Evolutionary conservation across 53 echinoderm and acorn worm genomes (phyloP).

Genomic region (Echinarachnius parma): DNA sequence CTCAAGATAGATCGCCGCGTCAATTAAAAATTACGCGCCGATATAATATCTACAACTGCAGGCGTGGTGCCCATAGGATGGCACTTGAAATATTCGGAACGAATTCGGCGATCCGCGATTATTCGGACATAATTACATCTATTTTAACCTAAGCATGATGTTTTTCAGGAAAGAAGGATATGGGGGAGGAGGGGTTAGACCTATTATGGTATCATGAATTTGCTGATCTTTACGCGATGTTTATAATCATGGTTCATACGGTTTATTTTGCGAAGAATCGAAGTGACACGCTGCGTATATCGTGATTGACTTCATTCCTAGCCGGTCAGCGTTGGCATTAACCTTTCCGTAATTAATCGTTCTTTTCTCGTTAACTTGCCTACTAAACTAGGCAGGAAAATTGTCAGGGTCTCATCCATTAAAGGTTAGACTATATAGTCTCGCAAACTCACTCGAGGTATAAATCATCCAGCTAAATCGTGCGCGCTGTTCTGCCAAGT

Average conservation of each 20-base stretch:
- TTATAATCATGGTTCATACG: background rate
- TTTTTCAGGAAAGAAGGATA: background rate
- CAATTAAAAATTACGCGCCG: background rate
- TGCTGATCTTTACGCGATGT: too few relatives aligned
- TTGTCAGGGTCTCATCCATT: too few relatives aligned
- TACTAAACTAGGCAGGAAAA: too few relatives aligned
- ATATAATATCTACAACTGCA: background rate
- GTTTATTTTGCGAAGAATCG: background rate
- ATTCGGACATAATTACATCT: background rate
- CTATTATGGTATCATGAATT: too few relatives aligned
- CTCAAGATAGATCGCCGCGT: conserved; percentile 2
- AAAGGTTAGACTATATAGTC: too few relatives aligned
- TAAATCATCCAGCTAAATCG: too few relatives aligned
- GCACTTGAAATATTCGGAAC: background rate
- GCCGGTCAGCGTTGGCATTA: background rate
- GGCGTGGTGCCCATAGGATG: background rate
- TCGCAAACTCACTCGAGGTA: too few relatives aligned
- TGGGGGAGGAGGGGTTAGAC: too few relatives aligned
- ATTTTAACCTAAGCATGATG: background rate
- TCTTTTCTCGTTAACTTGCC: too few relatives aligned
- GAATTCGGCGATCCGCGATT: background rate
- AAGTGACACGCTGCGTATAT: background rate
- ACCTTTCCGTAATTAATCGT: conserved; percentile 2
- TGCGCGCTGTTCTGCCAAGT: too few relatives aligned
- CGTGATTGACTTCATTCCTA: background rate